Evolutionary conservation across 2,797 vertebrate species (phyloP), one percentile per base, ranked within the genome.

Genomic region (Pagetopsis macropterus): DNA sequence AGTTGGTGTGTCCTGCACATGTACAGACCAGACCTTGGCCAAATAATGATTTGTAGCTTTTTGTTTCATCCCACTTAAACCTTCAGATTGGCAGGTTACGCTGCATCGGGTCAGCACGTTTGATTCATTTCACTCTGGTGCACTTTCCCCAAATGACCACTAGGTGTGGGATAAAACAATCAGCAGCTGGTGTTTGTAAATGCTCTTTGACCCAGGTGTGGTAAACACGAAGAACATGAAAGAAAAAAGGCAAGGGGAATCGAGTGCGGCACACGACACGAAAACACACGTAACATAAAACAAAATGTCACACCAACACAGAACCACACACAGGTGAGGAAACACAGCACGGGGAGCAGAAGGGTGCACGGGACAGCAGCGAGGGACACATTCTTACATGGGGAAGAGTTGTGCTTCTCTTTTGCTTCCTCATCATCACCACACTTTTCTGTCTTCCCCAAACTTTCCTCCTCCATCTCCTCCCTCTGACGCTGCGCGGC

Each of bases 371-470:
- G 76, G 43, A 73, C 78, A 72, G 86, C 81, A 80, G 84, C 84
- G 85, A 90, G 84, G 84, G 68, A 86, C 84, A 87, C 90, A 87
- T 89, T 91, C 94, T 94, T 94, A 95, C 94, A 93, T 94, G 90
- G 86, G 89, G 92, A 92, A 91, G 90, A 58, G 88, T 78, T 81
- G 76, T 76, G 76, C 80, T 88, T 91, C 87, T 78, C 87, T 84
- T 84, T 83, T 87, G 83, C 69, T 12, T 85, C 78, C 64, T 87
- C 76, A 41, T 87, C 73, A 82, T 74, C 83, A 85, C 68, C 87
- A 88, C 78, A 86, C 71, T 90, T 94, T 79, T 86, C 76, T 86
- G 67, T 90, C 89, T 91, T 91, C 90, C 90, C 84, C 85, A 93
- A 91, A 91, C 86, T 90, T 88, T 86, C 84, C 91, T 93, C 87